Percentiles rank a stretch among this genome's conserved stretches.
phyloP scores from a whole-genome alignment of 2,113 vertebrate species.

The Cryptotis parvus region DNA sequence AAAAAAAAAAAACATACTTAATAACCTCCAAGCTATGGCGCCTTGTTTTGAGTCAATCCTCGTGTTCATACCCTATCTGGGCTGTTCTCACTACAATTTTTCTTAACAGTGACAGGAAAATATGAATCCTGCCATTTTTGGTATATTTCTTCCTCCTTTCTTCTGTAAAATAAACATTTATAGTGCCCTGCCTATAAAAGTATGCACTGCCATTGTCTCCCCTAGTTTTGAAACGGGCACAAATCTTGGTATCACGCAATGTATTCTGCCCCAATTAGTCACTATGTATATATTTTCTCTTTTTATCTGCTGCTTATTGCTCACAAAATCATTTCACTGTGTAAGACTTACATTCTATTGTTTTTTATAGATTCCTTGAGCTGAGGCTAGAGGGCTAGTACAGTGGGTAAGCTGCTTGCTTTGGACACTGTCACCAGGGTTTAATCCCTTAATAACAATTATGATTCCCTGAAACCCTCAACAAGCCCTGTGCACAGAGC shows the following conservation, averaged over 20 bases:
- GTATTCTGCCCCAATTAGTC: background rate
- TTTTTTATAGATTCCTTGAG: background rate
- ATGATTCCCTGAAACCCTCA: no score
- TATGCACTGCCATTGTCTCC: background rate
- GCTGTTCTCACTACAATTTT: background rate
- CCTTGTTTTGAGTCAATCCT: slow-evolving; percentile 34
- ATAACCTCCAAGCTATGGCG: slow-evolving; percentile 29
- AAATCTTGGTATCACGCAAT: slow-evolving; percentile 51
- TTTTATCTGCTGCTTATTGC: slow-evolving; percentile 1
- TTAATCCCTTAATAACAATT: no score
- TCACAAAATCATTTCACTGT: background rate
- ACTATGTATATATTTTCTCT: slow-evolving; percentile 26
- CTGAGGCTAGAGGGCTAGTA: background rate
- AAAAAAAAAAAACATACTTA: no score
- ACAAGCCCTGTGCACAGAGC: no score
- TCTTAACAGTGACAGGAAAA: slow-evolving; percentile 47
- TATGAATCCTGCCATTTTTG: slow-evolving; percentile 29
- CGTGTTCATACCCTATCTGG: background rate
- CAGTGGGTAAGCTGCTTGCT: no score
- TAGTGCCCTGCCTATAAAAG: background rate
- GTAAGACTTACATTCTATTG: background rate
- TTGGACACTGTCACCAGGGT: no score
- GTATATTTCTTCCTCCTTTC: slow-evolving; percentile 20
- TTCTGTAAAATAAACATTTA: slow-evolving; percentile 24
- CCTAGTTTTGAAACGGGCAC: background rate